phyloP scores from a whole-genome alignment of 2,113 vertebrate genomes.

The Antennarius striatus region DNA sequence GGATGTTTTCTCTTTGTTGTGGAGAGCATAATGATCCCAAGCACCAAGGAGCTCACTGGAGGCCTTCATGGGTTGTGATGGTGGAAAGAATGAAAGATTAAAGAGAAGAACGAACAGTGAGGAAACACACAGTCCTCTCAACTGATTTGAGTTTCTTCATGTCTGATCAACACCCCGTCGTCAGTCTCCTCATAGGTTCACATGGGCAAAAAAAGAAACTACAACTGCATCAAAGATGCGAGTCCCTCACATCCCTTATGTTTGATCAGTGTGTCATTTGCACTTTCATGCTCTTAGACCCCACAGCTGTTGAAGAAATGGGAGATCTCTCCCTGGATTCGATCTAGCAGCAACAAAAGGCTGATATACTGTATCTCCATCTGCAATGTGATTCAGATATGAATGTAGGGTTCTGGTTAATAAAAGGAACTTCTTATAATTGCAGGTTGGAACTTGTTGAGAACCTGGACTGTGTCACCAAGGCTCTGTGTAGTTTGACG shows the following conservation, averaged over 20 bases:
- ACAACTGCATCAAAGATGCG: conserved; percentile 72
- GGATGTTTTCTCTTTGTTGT: conserved; percentile 70
- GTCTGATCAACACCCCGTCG: conserved; percentile 49
- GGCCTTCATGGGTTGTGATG: conserved; percentile 50
- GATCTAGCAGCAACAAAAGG: not conserved
- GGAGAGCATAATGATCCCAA: conserved; percentile 58
- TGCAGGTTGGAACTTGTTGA: too few species aligned
- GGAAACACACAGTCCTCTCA: conserved; percentile 56
- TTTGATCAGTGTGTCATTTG: conserved; percentile 46
- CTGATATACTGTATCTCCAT: conserved; percentile 12
- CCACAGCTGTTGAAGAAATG: conserved; percentile 58
- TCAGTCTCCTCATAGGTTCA: conserved; percentile 35
- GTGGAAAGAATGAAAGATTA: conserved; percentile 55
- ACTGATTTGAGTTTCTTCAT: conserved; percentile 57
- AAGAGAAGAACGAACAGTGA: conserved; percentile 50
- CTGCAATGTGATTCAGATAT: conserved; percentile 17
- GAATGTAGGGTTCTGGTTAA: not conserved
- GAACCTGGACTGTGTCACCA: not conserved
- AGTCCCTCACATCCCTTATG: conserved; percentile 46
- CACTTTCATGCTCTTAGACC: conserved; percentile 55
- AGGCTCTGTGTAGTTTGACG: not conserved
- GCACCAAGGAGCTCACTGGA: conserved; percentile 39
- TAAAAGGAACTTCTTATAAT: not conserved
- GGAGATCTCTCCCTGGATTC: conserved; percentile 11
- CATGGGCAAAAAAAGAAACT: conserved; percentile 34